Conservation (phyloP, 2,888 invertebrate species). For the Branchellion lobata region DNA sequence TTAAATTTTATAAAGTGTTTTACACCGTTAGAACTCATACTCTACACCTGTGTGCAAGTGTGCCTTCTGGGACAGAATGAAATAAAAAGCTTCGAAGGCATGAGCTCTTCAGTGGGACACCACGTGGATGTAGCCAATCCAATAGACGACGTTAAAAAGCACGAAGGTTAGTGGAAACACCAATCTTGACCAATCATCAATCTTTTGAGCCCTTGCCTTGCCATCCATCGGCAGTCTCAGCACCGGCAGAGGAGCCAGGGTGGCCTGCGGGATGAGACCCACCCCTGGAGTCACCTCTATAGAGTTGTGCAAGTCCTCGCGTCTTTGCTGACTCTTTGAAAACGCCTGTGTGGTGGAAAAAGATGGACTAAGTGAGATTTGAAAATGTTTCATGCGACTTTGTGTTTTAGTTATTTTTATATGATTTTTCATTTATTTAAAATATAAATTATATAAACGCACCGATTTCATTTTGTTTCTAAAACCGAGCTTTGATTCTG, state of each 20-base stretch:
- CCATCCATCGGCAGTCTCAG: constrained; percentile 33
- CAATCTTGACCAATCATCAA: constrained; percentile 31
- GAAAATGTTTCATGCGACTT: no score
- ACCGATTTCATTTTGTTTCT: neutral
- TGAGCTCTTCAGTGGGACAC: neutral
- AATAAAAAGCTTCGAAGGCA: no score
- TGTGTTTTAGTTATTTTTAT: no score
- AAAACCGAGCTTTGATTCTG: neutral
- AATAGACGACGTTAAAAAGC: constrained; percentile 40
- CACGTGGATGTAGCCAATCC: constrained; percentile 36
- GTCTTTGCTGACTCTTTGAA: neutral
- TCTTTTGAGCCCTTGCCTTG: constrained; percentile 38
- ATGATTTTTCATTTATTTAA: no score
- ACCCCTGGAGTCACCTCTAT: constrained; percentile 8
- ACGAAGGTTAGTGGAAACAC: constrained; percentile 39
- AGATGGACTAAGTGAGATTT: no score
- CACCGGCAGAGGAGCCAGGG: constrained; percentile 22
- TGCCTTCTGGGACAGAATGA: no score
- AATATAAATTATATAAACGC: no score
- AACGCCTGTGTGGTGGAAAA: neutral
- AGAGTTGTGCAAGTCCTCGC: neutral
- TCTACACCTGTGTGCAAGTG: no score
- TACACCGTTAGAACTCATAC: no score
- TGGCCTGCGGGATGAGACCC: constrained; percentile 2
- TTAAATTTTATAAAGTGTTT: no score